A percentile compares a stretch with the other conserved stretches of the same genome.
phyloP scores from a whole-genome alignment of 2,888 invertebrate genomes.

The Leucophora obtusa region DNA sequence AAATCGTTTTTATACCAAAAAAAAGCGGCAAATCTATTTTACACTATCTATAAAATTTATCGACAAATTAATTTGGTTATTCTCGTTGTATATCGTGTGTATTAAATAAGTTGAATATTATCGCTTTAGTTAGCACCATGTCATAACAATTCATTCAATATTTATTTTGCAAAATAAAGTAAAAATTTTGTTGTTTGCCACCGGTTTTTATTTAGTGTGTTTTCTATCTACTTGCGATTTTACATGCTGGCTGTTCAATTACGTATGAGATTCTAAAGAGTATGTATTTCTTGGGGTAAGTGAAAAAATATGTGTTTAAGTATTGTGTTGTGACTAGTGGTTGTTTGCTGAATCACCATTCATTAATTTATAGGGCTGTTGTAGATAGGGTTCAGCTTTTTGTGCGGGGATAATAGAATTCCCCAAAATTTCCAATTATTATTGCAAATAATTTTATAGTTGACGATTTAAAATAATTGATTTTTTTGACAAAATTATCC shows the following conservation, averaged over 20 bases:
- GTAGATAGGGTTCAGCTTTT: no score
- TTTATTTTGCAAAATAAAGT: background rate
- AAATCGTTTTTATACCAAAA: slow-evolving; percentile 14
- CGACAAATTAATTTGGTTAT: background rate
- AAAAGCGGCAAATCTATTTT: slow-evolving; percentile 2
- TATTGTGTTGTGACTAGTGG: slow-evolving; percentile 11
- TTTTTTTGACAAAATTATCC: no score
- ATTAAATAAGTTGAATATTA: slow-evolving; percentile 8
- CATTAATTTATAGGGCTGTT: no score
- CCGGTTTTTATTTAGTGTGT: slow-evolving; percentile 7
- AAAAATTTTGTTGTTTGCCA: background rate
- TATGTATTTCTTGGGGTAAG: slow-evolving; percentile 19
- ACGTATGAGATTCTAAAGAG: slow-evolving; percentile 26
- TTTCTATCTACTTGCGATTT: slow-evolving; percentile 10
- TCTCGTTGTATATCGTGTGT: background rate
- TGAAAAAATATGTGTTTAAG: slow-evolving; percentile 22
- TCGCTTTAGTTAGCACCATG: slow-evolving; percentile 13
- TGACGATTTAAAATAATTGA: no score
- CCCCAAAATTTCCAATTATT: no score
- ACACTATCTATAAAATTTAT: background rate
- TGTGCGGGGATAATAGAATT: no score
- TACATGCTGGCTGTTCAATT: slow-evolving; percentile 44
- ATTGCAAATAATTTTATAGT: no score
- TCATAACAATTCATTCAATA: slow-evolving; percentile 1
- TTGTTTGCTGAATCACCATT: background rate